A percentile compares a stretch with the other conserved stretches of the same genome.
Conservation (phyloP, 2,113 vertebrate genomes). For the Isichthys henryi region DNA sequence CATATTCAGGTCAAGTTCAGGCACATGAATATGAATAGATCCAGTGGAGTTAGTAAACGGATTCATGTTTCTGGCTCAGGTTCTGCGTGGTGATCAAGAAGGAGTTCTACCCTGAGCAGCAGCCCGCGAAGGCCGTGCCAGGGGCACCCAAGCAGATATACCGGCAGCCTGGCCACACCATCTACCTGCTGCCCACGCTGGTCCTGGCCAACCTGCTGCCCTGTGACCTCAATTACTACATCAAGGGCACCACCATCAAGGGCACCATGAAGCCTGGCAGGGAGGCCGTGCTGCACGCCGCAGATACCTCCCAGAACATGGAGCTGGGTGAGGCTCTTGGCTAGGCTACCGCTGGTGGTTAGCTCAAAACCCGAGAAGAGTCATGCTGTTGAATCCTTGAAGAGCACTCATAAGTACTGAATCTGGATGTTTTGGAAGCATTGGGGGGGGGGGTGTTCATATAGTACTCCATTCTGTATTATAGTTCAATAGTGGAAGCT, state of each 20-base stretch:
- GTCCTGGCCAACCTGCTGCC: constrained; percentile 88
- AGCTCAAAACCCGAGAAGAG: background rate
- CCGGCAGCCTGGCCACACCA: constrained; percentile 86
- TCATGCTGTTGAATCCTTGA: background rate
- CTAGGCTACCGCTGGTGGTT: background rate
- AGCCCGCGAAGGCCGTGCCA: constrained; percentile 80
- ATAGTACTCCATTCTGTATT: background rate
- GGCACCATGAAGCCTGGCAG: constrained; percentile 84
- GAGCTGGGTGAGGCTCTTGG: constrained; percentile 76
- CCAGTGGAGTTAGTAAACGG: background rate
- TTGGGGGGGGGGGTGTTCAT: background rate
- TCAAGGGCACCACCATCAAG: constrained; percentile 80
- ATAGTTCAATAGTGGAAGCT: background rate
- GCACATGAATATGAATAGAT: background rate
- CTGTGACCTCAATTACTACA: constrained; percentile 86
- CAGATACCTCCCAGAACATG: constrained; percentile 91
- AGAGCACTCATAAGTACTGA: background rate
- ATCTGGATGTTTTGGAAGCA: background rate
- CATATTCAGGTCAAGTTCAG: background rate
- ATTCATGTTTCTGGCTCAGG: constrained; percentile 47
- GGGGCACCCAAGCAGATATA: constrained; percentile 86
- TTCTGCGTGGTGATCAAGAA: constrained; percentile 97
- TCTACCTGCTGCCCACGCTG: constrained; percentile 87
- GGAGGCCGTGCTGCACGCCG: constrained; percentile 77
- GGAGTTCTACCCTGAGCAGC: constrained; percentile 89